Evolutionary conservation across 2,113 vertebrate genomes (phyloP), one percentile per base, ranked within the genome.

Genomic region (Halcyon senegalensis): DNA sequence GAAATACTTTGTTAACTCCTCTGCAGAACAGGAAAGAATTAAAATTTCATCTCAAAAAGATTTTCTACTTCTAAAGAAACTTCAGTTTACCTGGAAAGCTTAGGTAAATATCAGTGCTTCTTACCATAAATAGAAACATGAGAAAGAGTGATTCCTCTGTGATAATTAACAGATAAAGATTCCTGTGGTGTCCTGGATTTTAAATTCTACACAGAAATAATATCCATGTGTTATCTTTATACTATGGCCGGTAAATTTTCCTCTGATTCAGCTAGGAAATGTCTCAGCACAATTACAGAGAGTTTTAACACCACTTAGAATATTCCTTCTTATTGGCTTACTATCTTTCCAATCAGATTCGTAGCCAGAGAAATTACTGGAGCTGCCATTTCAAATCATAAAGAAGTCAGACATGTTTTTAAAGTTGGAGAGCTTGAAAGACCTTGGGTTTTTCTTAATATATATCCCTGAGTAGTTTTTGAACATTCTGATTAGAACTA

Each of bases 1-100:
- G 35, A 93, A 93, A 86, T 60, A 44, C 31, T 92, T 88, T 94
- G 14, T 84, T 96, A 94, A 58, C 37, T 79, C 27, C 69, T 79
- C 76, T 86, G n/a, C 73, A 82, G 59, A 91, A 80, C 4, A 33
- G 35, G 16, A 87, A 89, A 84, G 16, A 58, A 84, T 73, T 88
- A 46, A 50, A 84, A 77, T 90, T 74, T 90, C 64, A 79, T 58
- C 33, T 82, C 69, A 67, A 92, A 89, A 72, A 89, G 23, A 48
- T 84, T 95, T 93, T 90, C 39, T 64, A 31, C 23, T 33, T 81
- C 48, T 63, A 64, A 37, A 84, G 44, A 95, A 89, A 94, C 25
- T 83, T 84, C 16, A 75, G 23, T 28, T 84, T 75, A 89, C 28
- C 50, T 84, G 41, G 41, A 89, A 94, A 88, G 31, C 43, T 86